Evolutionary conservation across 2,113 vertebrate species (phyloP).

Genomic region (Sinosuthora webbiana): DNA sequence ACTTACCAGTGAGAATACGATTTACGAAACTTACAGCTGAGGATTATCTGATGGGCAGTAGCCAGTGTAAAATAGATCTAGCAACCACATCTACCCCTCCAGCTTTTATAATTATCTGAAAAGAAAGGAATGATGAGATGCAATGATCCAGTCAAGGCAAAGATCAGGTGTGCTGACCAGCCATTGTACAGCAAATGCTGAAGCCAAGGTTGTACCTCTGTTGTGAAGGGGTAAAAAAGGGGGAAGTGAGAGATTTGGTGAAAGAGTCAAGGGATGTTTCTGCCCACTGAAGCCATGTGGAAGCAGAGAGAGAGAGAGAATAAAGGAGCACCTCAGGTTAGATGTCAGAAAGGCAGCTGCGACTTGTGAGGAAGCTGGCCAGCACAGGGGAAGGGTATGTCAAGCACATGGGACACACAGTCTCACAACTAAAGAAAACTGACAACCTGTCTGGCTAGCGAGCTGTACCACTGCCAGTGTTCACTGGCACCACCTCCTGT

Average conservation of each 20-base stretch:
- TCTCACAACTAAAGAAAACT: neutral
- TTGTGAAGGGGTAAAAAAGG: accelerated
- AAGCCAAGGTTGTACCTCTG: neutral
- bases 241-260: neutral
- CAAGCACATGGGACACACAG: neutral
- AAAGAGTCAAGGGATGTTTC: neutral
- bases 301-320: neutral
- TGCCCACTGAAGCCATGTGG: neutral
- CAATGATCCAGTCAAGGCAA: neutral
- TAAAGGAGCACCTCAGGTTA: neutral
- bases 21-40: neutral
- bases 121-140: neutral
- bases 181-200: accelerated
- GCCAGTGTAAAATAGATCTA: neutral
- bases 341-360: neutral
- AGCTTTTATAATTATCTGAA: neutral
- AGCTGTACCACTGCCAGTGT: accelerated
- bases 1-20: neutral
- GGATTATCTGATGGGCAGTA: neutral
- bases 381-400: neutral
- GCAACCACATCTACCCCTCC: neutral
- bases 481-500: neutral
- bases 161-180: neutral
- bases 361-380: neutral
- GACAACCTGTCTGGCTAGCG: accelerated